phyloP scores from a whole-genome alignment of 2,113 vertebrate genomes.

The Seriola dumerili region DNA sequence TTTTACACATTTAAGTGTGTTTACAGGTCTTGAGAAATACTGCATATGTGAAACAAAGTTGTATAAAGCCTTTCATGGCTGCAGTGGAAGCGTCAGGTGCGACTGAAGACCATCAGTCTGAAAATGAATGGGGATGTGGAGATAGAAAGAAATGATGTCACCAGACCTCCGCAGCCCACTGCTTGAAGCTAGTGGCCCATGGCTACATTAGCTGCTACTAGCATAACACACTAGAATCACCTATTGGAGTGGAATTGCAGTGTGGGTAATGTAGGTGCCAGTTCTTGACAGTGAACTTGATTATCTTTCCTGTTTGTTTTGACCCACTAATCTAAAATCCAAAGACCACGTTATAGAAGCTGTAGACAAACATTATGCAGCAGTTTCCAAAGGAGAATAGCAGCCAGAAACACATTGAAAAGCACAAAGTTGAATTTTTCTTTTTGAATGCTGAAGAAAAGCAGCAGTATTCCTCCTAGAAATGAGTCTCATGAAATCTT shows the following conservation, averaged over 20 bases:
- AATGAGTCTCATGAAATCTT: conserved; percentile 8
- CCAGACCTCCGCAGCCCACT: no score
- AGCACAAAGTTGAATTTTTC: background rate
- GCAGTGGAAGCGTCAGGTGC: no score
- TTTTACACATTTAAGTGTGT: no score
- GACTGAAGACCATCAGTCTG: no score
- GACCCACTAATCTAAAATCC: background rate
- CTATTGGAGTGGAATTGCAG: background rate
- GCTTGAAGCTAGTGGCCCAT: background rate
- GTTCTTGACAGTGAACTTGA: background rate
- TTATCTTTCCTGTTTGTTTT: background rate
- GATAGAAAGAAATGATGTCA: no score
- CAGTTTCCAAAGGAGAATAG: background rate
- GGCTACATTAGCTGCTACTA: background rate
- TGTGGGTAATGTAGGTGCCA: background rate
- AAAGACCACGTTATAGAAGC: background rate
- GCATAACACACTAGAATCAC: no score
- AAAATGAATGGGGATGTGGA: no score
- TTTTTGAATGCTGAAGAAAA: background rate
- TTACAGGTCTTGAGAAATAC: no score
- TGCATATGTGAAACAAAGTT: no score
- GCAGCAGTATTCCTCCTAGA: background rate
- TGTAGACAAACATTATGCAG: background rate
- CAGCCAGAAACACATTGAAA: background rate
- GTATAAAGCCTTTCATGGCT: no score